Evolutionary conservation across 2,797 vertebrate genomes (phyloP).

Genomic region (Ambastaia sidthimunki): DNA sequence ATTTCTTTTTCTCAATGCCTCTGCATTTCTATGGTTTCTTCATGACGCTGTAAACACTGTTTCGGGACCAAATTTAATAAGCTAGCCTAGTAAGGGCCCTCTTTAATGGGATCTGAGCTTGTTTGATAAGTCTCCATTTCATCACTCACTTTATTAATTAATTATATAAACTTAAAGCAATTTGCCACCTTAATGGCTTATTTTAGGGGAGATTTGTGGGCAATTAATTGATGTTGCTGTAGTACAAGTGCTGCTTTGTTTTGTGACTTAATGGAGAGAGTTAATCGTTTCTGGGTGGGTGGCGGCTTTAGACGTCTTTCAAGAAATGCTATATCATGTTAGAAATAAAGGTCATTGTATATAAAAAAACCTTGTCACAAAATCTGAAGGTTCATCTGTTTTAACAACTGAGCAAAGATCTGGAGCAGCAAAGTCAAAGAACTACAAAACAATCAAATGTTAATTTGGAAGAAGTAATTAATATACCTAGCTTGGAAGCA

Average conservation of each 20-base stretch:
- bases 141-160: conserved; percentile 86
- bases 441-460: no score
- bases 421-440: no score
- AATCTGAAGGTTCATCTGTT: no score
- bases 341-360: background rate
- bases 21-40: conserved; percentile 74
- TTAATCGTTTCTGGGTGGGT: conserved; percentile 51
- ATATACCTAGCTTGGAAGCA: background rate
- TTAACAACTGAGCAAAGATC: no score
- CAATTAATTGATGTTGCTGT: conserved; percentile 78
- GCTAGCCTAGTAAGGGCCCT: conserved; percentile 76
- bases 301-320: conserved; percentile 2
- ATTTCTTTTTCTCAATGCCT: conserved; percentile 80
- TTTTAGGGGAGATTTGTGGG: conserved; percentile 79
- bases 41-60: conserved; percentile 75
- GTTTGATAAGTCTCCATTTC: conserved; percentile 85
- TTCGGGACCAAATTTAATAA: conserved; percentile 80
- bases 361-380: background rate
- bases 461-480: background rate
- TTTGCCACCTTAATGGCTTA: conserved; percentile 81
- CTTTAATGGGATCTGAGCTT: conserved; percentile 82
- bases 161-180: conserved; percentile 84
- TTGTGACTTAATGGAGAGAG: conserved; percentile 62
- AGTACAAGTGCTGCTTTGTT: conserved; percentile 71
- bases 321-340: background rate